Percentiles rank a stretch among this genome's conserved stretches.
phyloP scores from a whole-genome alignment of 2,888 invertebrate genomes.

The Drosophila diplacantha region DNA sequence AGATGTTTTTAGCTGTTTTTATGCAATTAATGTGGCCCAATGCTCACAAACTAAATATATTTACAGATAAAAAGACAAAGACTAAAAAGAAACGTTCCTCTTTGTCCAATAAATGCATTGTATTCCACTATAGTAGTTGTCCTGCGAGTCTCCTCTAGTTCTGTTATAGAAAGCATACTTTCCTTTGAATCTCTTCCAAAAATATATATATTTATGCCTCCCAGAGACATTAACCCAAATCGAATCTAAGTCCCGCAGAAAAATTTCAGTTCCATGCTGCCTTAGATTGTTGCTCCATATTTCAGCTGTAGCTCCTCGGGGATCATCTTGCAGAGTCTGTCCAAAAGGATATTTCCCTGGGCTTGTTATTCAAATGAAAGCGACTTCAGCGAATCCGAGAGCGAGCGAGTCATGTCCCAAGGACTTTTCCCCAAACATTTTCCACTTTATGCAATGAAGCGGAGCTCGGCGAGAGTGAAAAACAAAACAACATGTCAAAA shows the following conservation, averaged over 20 bases:
- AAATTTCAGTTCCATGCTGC: not conserved
- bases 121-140: not conserved
- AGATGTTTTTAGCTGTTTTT: not conserved
- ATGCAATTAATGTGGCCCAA: not conserved
- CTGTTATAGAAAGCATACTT: not conserved
- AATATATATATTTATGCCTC: too few species aligned
- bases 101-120: not conserved
- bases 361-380: constrained; percentile 65
- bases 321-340: constrained; percentile 44
- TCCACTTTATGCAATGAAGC: constrained; percentile 57
- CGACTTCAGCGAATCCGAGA: constrained; percentile 57
- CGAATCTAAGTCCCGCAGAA: constrained; percentile 16
- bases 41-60: not conserved
- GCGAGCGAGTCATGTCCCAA: constrained; percentile 50
- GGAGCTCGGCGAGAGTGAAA: constrained; percentile 43
- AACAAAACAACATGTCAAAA: constrained; percentile 72
- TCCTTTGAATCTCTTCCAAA: not conserved
- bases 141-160: not conserved
- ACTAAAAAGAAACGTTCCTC: not conserved
- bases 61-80: not conserved
- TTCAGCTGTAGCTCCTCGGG: constrained; percentile 21
- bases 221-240: constrained; percentile 13
- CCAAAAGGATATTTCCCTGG: constrained; percentile 51
- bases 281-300: constrained; percentile 18
- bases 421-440: constrained; percentile 51